These are phyloP conservation scores for Corythornis cristatus DNA, from an alignment of 2,113 vertebrate genomes.

Conservation along the genomic window DNA sequence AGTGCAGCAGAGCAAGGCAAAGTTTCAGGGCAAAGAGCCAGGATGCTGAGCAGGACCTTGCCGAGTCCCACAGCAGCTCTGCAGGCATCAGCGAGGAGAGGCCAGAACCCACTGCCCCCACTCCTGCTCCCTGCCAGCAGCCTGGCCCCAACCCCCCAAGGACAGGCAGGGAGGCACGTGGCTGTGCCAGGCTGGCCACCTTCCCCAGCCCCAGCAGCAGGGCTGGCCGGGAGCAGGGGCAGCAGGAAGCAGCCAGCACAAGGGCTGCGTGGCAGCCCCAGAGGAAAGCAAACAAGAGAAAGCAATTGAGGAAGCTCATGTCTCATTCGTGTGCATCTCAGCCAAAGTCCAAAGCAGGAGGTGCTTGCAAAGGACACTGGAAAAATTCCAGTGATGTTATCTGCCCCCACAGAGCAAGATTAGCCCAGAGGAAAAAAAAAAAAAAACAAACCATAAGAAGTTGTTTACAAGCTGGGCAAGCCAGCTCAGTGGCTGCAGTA, in stretches of 20 bases:
- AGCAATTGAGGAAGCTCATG: conserved; percentile 45
- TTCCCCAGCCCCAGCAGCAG: background rate
- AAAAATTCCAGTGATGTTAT: conserved; percentile 66
- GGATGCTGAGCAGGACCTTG: background rate
- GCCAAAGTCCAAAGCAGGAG: conserved; percentile 40
- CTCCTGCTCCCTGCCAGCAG: background rate
- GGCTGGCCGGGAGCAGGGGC: background rate
- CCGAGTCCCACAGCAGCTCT: background rate
- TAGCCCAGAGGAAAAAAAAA: conserved; percentile 20
- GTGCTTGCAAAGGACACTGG: conserved; percentile 49
- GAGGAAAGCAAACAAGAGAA: conserved; percentile 49
- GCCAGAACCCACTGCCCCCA: background rate
- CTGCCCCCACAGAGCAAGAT: conserved; percentile 36
- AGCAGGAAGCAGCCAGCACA: background rate
- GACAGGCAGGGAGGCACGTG: background rate
- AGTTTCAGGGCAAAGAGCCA: background rate
- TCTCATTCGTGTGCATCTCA: background rate
- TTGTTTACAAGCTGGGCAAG: conserved; percentile 49
- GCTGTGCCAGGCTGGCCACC: background rate
- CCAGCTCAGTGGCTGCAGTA: background rate
- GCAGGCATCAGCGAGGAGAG: background rate
- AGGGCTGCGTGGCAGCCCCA: background rate
- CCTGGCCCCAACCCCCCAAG: background rate
- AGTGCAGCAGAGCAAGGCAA: background rate
- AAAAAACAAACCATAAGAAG: background rate